These are phyloP conservation scores for Atlantisia rogersi DNA, from an alignment of 2,113 vertebrate species.

Conservation along the genomic window DNA sequence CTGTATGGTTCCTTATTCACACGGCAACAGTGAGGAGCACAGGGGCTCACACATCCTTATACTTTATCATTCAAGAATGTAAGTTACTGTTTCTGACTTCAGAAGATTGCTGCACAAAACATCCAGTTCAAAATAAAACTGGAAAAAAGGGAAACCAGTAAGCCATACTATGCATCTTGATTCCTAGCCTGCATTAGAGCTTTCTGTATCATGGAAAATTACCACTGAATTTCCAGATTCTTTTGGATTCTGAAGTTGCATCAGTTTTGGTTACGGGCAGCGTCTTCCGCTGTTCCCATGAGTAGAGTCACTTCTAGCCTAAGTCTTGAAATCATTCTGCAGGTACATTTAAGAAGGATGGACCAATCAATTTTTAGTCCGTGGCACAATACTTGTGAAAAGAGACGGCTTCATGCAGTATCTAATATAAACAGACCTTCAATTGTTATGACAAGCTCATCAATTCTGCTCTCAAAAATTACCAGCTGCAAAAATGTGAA, in stretches of 20 bases:
- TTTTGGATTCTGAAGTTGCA: not conserved
- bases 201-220: not conserved
- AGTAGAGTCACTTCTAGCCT: not conserved
- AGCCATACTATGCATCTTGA: not conserved
- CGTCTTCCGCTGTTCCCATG: not conserved
- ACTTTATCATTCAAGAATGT: not conserved
- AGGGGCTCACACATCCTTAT: not conserved
- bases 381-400: not conserved
- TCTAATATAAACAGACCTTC: fast-evolving
- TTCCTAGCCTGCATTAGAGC: not conserved
- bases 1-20: not conserved
- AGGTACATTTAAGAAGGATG: not conserved
- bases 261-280: fast-evolving
- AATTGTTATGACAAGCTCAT: not conserved
- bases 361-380: not conserved
- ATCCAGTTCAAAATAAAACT: not conserved
- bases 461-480: not conserved
- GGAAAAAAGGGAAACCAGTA: not conserved
- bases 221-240: not conserved
- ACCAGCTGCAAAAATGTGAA: not conserved
- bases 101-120: not conserved
- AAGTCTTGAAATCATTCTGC: not conserved
- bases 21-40: not conserved
- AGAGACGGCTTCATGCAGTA: not conserved
- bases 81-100: not conserved